Evolutionary conservation across 1,140 invertebrate genomes (phyloP).

Genomic region (Phortica variegata): DNA sequence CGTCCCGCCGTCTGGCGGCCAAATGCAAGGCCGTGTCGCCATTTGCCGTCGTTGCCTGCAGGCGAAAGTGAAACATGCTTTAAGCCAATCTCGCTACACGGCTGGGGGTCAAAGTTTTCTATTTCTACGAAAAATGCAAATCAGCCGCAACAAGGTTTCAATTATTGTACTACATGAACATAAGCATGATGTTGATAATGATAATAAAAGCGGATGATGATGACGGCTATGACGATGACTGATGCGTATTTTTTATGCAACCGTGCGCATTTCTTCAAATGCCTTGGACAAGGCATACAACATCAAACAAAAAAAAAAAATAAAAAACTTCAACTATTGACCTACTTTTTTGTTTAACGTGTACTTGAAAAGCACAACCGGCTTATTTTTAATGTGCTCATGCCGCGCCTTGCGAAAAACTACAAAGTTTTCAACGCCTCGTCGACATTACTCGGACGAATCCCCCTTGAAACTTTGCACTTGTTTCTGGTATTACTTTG

Average conservation of each 20-base stretch:
- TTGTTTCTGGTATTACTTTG: too few relatives aligned
- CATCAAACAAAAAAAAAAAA: too few relatives aligned
- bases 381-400: too few relatives aligned
- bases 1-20: slow-evolving; percentile 82
- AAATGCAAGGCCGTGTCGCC: slow-evolving; percentile 91
- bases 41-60: slow-evolving; percentile 67
- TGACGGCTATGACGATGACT: neutral
- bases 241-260: slow-evolving; percentile 1
- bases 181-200: slow-evolving; percentile 3
- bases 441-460: too few relatives aligned
- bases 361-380: slow-evolving; percentile 1
- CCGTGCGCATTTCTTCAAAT: slow-evolving; percentile 28
- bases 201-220: too few relatives aligned
- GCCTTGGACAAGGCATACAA: slow-evolving; percentile 15
- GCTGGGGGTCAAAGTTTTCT: slow-evolving; percentile 10
- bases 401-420: too few relatives aligned
- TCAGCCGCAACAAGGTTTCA: slow-evolving; percentile 14
- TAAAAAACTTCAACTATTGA: slow-evolving; percentile 31
- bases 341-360: slow-evolving; percentile 31
- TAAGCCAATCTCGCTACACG: neutral
- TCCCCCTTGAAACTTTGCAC: too few relatives aligned
- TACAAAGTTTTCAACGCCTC: too few relatives aligned
- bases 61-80: slow-evolving; percentile 1
- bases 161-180: too few relatives aligned
- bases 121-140: slow-evolving; percentile 37